Conservation (phyloP, 1,140 invertebrate genomes). For the Agrypnia vestita region DNA sequence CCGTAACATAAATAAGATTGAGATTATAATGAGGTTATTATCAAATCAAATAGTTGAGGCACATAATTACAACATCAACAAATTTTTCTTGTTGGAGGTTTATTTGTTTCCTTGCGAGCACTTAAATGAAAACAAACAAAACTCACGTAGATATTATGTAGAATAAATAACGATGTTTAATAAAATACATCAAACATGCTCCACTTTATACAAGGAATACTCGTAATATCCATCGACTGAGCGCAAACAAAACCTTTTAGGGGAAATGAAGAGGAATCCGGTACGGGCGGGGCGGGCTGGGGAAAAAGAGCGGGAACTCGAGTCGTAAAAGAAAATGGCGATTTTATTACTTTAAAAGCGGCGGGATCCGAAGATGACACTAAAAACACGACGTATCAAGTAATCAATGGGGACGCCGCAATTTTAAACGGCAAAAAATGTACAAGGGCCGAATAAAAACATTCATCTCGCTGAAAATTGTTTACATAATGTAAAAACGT, state of each 20-base stretch:
- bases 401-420: constrained; percentile 43
- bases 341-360: constrained; percentile 46
- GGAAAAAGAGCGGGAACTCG: constrained; percentile 32
- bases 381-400: constrained; percentile 44
- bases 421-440: constrained; percentile 23
- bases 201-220: constrained; percentile 11
- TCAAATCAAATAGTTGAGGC: too few species aligned
- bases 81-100: constrained; percentile 6
- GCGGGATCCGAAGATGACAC: constrained; percentile 37
- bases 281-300: background rate
- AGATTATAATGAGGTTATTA: too few species aligned
- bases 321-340: constrained; percentile 45
- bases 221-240: constrained; percentile 15
- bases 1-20: too few species aligned
- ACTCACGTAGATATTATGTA: background rate
- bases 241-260: constrained; percentile 37
- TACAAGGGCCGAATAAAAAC: constrained; percentile 30
- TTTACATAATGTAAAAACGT: constrained; percentile 26
- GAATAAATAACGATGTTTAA: constrained; percentile 13
- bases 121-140: constrained; percentile 18
- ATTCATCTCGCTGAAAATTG: constrained; percentile 11
- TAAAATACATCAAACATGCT: constrained; percentile 11
- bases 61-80: too few species aligned
- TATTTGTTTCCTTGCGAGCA: constrained; percentile 19
- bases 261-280: constrained; percentile 5